A percentile compares a stretch with the other conserved stretches of the same genome.
Conservation (phyloP, 1,140 invertebrate genomes). For the Charaxes varanes region DNA sequence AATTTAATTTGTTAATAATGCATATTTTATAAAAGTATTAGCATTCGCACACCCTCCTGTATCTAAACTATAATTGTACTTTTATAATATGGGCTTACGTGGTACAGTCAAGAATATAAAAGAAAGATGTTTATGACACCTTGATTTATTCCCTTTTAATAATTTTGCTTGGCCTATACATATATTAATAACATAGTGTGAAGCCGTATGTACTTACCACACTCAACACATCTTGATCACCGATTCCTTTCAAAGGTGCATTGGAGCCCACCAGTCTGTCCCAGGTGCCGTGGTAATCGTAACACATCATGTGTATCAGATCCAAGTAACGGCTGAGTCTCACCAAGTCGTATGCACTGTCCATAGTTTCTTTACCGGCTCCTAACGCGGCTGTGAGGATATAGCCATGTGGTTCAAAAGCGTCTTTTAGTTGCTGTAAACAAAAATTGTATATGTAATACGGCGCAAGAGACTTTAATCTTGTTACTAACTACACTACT, state of each 20-base stretch:
- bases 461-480: no score
- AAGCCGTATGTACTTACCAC: constrained; percentile 80
- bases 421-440: constrained; percentile 68
- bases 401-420: constrained; percentile 54
- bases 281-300: constrained; percentile 93
- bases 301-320: constrained; percentile 91
- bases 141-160: no score
- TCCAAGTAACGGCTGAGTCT: constrained; percentile 84
- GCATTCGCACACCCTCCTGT: no score
- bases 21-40: no score
- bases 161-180: no score
- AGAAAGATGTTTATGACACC: no score
- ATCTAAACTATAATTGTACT: no score
- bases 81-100: no score
- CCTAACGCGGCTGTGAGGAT: constrained; percentile 86
- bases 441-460: background rate
- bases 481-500: no score
- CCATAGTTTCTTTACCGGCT: constrained; percentile 81
- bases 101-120: no score
- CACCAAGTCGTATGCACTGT: constrained; percentile 84
- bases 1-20: no score
- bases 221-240: constrained; percentile 72
- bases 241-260: constrained; percentile 75
- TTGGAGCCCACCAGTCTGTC: constrained; percentile 84
- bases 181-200: no score